These are phyloP conservation scores for Thereuonema tuberculata DNA, from an alignment of 1,140 invertebrate genomes.

Conservation along the genomic window DNA sequence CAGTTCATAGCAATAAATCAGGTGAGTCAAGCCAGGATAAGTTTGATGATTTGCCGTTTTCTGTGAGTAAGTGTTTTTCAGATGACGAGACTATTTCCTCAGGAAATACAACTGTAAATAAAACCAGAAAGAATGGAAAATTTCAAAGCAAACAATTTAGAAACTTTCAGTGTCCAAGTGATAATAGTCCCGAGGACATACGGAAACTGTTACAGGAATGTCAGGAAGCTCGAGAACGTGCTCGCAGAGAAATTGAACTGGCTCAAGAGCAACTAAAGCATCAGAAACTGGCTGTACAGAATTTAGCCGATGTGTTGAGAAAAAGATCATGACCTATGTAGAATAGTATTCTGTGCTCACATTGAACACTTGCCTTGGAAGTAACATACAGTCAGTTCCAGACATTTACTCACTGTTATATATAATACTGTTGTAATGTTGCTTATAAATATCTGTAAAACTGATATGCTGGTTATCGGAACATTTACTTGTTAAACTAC, in stretches of 20 bases:
- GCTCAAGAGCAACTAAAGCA: background rate
- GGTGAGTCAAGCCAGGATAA: background rate
- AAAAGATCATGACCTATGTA: background rate
- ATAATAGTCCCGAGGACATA: background rate
- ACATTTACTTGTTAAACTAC: no score
- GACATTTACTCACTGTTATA: no score
- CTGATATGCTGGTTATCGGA: no score
- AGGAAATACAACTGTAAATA: background rate
- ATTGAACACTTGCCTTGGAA: no score
- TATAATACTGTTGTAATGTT: no score
- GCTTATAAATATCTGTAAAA: no score
- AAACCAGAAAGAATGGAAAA: background rate
- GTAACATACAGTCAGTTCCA: no score
- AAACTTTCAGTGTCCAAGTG: no score
- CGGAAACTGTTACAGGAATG: background rate
- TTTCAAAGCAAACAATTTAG: background rate
- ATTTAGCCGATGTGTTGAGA: background rate
- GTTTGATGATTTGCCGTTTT: no score
- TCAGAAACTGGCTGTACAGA: background rate
- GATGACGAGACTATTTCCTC: background rate
- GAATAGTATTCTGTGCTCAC: no score
- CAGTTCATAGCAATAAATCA: background rate
- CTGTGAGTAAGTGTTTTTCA: background rate
- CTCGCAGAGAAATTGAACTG: background rate
- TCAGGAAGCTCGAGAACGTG: background rate